These are phyloP conservation scores for Coelopa frigida DNA, from an alignment of 1,140 invertebrate species.

Conservation along the genomic window DNA sequence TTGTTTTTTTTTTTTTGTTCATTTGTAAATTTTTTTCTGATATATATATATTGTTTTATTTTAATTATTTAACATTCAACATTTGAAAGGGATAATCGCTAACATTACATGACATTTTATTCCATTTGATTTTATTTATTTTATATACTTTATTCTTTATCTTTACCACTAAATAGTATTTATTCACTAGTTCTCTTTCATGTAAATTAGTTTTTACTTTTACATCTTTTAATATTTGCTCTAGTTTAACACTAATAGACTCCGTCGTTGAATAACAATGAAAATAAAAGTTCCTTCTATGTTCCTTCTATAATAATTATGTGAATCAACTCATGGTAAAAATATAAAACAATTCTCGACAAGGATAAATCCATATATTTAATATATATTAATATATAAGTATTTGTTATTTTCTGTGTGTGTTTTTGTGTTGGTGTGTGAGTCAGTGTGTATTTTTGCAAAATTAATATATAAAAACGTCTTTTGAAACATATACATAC, in stretches of 20 bases:
- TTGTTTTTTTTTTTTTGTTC: background rate
- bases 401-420: too few species aligned
- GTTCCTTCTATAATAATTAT: constrained; percentile 17
- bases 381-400: too few species aligned
- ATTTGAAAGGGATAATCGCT: too few species aligned
- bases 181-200: background rate
- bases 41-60: constrained; percentile 3
- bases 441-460: too few species aligned
- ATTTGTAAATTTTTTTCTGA: background rate
- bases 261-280: constrained; percentile 33
- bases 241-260: constrained; percentile 42
- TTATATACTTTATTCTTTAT: constrained; percentile 3
- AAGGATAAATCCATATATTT: too few species aligned
- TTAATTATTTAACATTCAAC: too few species aligned
- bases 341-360: too few species aligned
- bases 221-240: background rate
- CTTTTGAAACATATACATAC: too few species aligned
- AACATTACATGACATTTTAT: constrained; percentile 5
- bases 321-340: too few species aligned
- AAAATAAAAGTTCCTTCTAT: constrained; percentile 6
- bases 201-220: background rate
- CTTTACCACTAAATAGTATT: constrained; percentile 7
- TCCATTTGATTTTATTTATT: constrained; percentile 1
- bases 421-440: too few species aligned
- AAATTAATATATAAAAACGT: too few species aligned